Conservation (phyloP, 2,797 vertebrate genomes). For the Epinephelus awoara region DNA sequence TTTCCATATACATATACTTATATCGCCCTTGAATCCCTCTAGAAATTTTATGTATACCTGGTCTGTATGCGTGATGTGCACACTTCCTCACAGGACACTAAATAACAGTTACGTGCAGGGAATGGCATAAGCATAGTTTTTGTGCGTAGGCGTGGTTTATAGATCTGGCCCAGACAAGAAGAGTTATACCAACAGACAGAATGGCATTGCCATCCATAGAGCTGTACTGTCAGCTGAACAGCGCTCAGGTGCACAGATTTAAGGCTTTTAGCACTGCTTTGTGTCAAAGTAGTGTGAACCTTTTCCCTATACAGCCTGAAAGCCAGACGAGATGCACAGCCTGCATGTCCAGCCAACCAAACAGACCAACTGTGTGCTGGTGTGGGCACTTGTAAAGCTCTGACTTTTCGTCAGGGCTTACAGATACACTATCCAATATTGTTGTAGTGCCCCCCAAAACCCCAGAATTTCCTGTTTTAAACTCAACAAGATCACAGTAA, state of each 20-base stretch:
- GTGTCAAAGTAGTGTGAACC: slow-evolving; percentile 4
- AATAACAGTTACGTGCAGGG: neutral
- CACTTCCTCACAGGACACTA: neutral
- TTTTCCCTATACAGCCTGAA: slow-evolving; percentile 1
- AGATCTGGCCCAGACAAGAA: too few species aligned
- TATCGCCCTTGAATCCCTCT: neutral
- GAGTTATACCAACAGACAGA: neutral
- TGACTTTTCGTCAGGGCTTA: neutral
- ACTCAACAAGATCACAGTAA: slow-evolving; percentile 7
- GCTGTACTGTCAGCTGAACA: neutral
- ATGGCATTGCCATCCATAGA: neutral
- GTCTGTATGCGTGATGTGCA: neutral
- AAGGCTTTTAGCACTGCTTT: slow-evolving; percentile 7
- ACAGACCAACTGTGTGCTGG: neutral
- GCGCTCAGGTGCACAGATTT: slow-evolving; percentile 1
- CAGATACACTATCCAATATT: neutral
- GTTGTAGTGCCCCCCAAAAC: neutral
- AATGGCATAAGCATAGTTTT: neutral
- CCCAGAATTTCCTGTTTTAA: slow-evolving; percentile 23
- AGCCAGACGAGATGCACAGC: neutral
- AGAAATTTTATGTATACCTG: neutral
- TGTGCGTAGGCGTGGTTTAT: neutral
- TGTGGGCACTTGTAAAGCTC: neutral
- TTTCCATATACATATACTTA: too few species aligned
- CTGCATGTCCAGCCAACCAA: neutral